These are phyloP conservation scores for Chydorus sphaericus DNA, from an alignment of 2,888 invertebrate genomes.

Conservation along the genomic window DNA sequence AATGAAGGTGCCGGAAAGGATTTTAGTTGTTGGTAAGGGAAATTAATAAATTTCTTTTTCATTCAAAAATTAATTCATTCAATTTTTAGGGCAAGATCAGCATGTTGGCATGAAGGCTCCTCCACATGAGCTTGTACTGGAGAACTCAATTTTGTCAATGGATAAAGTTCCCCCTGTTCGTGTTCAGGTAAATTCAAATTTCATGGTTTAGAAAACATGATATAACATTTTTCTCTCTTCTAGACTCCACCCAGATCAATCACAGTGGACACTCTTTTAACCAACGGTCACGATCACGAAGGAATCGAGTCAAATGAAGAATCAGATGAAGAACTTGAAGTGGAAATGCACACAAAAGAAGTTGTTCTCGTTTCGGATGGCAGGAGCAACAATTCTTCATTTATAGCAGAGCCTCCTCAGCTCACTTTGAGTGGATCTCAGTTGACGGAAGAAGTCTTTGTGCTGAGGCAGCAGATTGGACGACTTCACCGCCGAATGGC, in stretches of 20 bases:
- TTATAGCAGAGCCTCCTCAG: slow-evolving; percentile 1
- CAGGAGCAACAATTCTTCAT: not conserved
- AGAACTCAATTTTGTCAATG: slow-evolving; percentile 52
- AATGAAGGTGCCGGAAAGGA: slow-evolving; percentile 88
- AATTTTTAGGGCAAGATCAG: slow-evolving; percentile 39
- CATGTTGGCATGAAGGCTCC: slow-evolving; percentile 55
- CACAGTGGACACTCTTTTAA: slow-evolving; percentile 26
- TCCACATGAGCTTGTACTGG: slow-evolving; percentile 71
- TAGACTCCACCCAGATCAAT: slow-evolving; percentile 29
- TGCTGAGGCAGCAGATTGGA: slow-evolving; percentile 24
- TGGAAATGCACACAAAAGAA: not conserved
- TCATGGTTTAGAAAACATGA: not conserved
- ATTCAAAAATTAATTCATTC: not conserved
- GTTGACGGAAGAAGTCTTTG: slow-evolving; percentile 20
- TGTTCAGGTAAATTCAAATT: slow-evolving; percentile 38
- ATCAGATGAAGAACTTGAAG: not conserved
- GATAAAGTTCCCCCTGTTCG: slow-evolving; percentile 41
- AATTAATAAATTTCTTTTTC: slow-evolving; percentile 25
- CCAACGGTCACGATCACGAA: not conserved
- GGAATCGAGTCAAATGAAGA: slow-evolving; percentile 17
- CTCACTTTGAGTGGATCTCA: not conserved
- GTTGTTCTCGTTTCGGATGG: not conserved
- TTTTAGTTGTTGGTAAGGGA: slow-evolving; percentile 69
- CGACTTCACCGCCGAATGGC: slow-evolving; percentile 27
- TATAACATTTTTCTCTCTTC: not conserved